Evolutionary conservation across 1,140 invertebrate species (phyloP), one percentile per base, ranked within the genome.

Genomic region (Hetaerina americana): DNA sequence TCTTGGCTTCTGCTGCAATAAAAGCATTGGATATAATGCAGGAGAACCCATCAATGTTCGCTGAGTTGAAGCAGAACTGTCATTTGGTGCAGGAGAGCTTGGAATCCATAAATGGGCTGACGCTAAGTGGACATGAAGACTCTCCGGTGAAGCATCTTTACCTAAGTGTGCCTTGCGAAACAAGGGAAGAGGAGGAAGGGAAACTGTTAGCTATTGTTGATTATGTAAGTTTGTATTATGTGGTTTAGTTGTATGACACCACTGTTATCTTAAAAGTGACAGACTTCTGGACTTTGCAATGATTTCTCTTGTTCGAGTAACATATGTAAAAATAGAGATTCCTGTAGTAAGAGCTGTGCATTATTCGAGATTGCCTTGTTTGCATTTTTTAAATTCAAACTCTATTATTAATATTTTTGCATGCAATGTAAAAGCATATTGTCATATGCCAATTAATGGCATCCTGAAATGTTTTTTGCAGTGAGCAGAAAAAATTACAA

Each of bases 1-100:
- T 98, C 79, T 80, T 98, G 74, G 91, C 95, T 25, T 87, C 92
- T 31, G 92, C 92, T 0, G 95, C 94, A 15, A 92, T 91, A 70
- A 85, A 85, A 18, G 89, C 93, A 0, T 78, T 97, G 5, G 86
- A 91, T 69, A 85, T 91, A 0, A 87, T 96, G 74, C 87, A 94
- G 77, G 79, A 86, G 26, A 83, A 90, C 70, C 88, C 89, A 0
- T 73, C 84, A 72, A 83, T 90, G 57, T 86, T 92, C 72, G 49
- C 75, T 1, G 81, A 85, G 29, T 78, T 92, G 0, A 83, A 85
- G 69, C 75, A 83, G 5, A 86, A 83, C 69, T 86, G 86, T 28
- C 76, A 80, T 57, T 78, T 79, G 49, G 76, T 91, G 27, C 84
- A 90, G 73, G 31, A 72, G 6, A 79, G 80, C 29, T 12, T 28